Percentiles rank a stretch among this genome's conserved stretches.
These are phyloP conservation scores for Odontomachus brunneus DNA, from an alignment of 1,140 invertebrate genomes.

Conservation along the genomic window DNA sequence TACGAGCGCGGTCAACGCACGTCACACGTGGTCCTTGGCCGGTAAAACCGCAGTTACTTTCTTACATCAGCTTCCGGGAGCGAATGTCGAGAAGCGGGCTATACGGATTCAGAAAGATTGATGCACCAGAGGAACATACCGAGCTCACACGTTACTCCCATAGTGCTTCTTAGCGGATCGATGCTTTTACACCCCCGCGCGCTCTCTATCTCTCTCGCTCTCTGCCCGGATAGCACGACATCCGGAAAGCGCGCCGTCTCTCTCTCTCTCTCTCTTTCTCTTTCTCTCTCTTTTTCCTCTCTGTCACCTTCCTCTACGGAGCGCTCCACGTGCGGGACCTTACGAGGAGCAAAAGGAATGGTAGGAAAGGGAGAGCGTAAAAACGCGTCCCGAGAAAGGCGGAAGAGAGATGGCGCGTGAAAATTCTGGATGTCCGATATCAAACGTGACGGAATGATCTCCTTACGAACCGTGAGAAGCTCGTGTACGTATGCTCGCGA, in stretches of 20 bases:
- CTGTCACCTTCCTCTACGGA: constrained; percentile 23
- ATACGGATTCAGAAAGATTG: constrained; percentile 28
- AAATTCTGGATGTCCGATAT: constrained; percentile 53
- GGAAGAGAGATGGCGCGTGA: constrained; percentile 7
- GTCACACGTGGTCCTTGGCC: too few species aligned
- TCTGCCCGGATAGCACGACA: constrained; percentile 64
- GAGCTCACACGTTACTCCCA: constrained; percentile 64
- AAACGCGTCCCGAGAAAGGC: not conserved
- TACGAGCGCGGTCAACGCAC: too few species aligned
- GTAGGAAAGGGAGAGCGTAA: not conserved
- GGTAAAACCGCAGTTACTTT: not conserved
- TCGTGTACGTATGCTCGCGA: constrained; percentile 13
- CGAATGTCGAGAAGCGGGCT: not conserved
- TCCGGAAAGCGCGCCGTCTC: constrained; percentile 54
- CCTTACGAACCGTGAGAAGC: constrained; percentile 17
- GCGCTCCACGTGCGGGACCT: not conserved
- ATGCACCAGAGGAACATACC: constrained; percentile 72
- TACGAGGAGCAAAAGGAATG: not conserved
- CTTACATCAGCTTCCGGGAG: not conserved
- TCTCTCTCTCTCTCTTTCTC: not conserved
- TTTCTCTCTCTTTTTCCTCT: constrained; percentile 20
- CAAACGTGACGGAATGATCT: constrained; percentile 28
- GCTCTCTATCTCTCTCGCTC: constrained; percentile 17
- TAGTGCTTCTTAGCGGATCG: constrained; percentile 80
- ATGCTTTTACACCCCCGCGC: constrained; percentile 75